A percentile compares a stretch with the other conserved stretches of the same genome.
Conservation (phyloP, 2,797 vertebrate genomes). For the Ceryle rudis region DNA sequence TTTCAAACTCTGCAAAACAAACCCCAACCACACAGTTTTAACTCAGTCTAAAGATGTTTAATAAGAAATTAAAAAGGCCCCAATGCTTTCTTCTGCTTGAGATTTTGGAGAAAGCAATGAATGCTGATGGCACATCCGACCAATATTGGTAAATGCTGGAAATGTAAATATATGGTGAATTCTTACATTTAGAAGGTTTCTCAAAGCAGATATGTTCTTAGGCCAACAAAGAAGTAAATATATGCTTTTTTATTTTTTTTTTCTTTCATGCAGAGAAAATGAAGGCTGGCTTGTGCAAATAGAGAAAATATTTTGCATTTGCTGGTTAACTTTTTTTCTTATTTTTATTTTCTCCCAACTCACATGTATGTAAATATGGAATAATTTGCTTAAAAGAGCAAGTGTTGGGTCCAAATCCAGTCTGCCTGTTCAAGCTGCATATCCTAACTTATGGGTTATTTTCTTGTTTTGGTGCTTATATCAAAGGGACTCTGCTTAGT, state of each 20-base stretch:
- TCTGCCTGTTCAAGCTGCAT: background rate
- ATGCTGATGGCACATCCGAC: background rate
- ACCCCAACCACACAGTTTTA: background rate
- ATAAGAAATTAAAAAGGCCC: background rate
- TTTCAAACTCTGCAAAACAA: background rate
- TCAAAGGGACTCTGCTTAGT: background rate
- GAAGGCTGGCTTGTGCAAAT: background rate
- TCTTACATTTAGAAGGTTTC: background rate
- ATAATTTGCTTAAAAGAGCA: background rate
- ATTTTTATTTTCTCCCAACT: background rate
- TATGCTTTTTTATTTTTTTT: background rate
- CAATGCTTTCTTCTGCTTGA: background rate
- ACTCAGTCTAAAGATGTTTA: background rate
- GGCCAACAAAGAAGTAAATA: background rate
- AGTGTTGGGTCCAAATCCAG: background rate
- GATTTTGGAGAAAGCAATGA: background rate
- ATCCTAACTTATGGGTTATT: background rate
- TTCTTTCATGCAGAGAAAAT: background rate
- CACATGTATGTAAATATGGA: background rate
- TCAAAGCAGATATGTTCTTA: background rate
- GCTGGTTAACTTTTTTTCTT: background rate
- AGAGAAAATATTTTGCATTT: background rate
- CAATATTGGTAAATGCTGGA: background rate
- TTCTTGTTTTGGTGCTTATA: background rate
- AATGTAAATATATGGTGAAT: background rate